A percentile compares a stretch with the other conserved stretches of the same genome.
phyloP scores from a whole-genome alignment of 2,888 invertebrate species.

The Drosophila niveifrons region DNA sequence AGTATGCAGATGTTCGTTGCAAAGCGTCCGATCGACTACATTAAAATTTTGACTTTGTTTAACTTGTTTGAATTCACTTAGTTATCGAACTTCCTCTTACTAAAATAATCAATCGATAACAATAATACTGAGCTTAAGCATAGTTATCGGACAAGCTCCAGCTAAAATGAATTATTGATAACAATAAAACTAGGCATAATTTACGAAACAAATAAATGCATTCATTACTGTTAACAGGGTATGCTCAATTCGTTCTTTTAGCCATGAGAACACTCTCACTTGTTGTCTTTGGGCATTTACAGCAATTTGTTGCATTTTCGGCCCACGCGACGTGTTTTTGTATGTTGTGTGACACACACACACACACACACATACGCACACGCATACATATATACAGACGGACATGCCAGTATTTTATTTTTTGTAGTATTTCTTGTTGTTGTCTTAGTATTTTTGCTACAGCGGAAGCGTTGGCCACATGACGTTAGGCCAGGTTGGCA shows the following conservation, averaged over 20 bases:
- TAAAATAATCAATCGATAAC: background rate
- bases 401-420: background rate
- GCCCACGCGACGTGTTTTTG: slow-evolving; percentile 52
- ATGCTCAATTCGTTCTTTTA: background rate
- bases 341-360: slow-evolving; percentile 3
- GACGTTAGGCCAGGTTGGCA: slow-evolving; percentile 23
- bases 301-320: slow-evolving; percentile 49
- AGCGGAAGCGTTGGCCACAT: slow-evolving; percentile 43
- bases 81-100: background rate
- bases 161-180: slow-evolving; percentile 1
- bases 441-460: slow-evolving; percentile 7
- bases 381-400: background rate
- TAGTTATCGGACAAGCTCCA: background rate
- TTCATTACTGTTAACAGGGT: slow-evolving; percentile 9
- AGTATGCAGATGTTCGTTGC: slow-evolving; percentile 14
- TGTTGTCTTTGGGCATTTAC: slow-evolving; percentile 38
- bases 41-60: background rate
- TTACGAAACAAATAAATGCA: background rate
- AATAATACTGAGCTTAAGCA: background rate
- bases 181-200: background rate
- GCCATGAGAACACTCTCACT: slow-evolving; percentile 10
- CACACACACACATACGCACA: background rate
- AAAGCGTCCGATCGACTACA: background rate
- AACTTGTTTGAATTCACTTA: background rate
- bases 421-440: slow-evolving; percentile 9